These are phyloP conservation scores for Molothrus aeneus DNA, from an alignment of 2,797 vertebrate genomes.

Conservation along the genomic window DNA sequence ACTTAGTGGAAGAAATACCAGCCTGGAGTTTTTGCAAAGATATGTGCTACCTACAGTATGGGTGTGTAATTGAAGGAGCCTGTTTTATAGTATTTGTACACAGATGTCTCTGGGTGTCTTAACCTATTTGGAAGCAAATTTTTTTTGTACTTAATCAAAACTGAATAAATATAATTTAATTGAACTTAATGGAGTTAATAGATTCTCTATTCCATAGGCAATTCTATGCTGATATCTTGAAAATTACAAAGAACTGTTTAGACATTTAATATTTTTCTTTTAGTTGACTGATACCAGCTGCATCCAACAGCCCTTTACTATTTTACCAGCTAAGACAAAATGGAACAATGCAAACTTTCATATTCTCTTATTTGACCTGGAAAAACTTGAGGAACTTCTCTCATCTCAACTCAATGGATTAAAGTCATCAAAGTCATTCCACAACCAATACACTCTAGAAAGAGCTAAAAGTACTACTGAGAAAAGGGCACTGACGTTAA, in stretches of 20 bases:
- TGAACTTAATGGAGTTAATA: neutral
- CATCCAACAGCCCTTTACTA: conserved; percentile 63
- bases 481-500: conserved; percentile 69
- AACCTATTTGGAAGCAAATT: neutral
- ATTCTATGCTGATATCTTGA: neutral
- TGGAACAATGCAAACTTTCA: conserved; percentile 71
- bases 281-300: conserved; percentile 32
- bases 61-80: neutral
- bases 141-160: neutral
- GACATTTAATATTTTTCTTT: conserved; percentile 7
- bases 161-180: neutral
- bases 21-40: neutral
- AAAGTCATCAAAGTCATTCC: conserved; percentile 67
- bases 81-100: neutral
- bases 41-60: neutral
- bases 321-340: conserved; percentile 73
- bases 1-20: neutral
- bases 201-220: neutral
- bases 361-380: conserved; percentile 78
- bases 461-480: conserved; percentile 72
- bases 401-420: conserved; percentile 16
- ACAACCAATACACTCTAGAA: conserved; percentile 53
- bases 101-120: neutral
- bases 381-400: conserved; percentile 73
- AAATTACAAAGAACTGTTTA: neutral